These are phyloP conservation scores for Corythornis vintsioides DNA, from an alignment of 2,113 vertebrate species.

Conservation along the genomic window DNA sequence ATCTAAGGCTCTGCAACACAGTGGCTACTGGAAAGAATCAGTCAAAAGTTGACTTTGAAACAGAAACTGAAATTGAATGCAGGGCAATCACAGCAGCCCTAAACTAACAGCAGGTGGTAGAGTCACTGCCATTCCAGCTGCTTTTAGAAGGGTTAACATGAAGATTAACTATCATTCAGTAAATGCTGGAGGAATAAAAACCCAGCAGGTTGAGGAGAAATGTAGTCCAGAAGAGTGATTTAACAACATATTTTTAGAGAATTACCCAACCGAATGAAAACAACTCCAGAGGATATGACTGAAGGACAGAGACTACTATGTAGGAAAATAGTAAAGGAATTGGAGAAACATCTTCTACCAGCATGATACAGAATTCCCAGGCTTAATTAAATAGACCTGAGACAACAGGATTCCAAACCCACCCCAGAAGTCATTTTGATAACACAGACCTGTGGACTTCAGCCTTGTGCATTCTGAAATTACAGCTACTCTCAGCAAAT, in stretches of 20 bases:
- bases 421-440: rapidly evolving
- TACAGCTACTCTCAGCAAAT: neutral
- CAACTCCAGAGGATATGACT: neutral
- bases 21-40: neutral
- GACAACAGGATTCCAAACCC: neutral
- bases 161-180: slow-evolving; percentile 6
- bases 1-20: neutral
- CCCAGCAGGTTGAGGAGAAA: slow-evolving; percentile 24
- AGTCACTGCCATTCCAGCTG: neutral
- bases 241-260: slow-evolving; percentile 10
- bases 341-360: neutral
- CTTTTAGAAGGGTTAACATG: neutral
- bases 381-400: neutral
- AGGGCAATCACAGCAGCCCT: neutral
- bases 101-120: neutral
- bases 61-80: neutral
- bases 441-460: neutral
- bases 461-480: neutral
- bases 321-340: neutral
- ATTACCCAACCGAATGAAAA: neutral
- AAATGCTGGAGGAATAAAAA: slow-evolving; percentile 4
- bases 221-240: neutral
- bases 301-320: neutral
- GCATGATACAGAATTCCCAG: neutral
- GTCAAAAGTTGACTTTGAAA: neutral